Percentiles rank a stretch among this genome's conserved stretches.
These are phyloP conservation scores for Drosophila lacteicornis DNA, from an alignment of 1,140 invertebrate species.

Conservation along the genomic window DNA sequence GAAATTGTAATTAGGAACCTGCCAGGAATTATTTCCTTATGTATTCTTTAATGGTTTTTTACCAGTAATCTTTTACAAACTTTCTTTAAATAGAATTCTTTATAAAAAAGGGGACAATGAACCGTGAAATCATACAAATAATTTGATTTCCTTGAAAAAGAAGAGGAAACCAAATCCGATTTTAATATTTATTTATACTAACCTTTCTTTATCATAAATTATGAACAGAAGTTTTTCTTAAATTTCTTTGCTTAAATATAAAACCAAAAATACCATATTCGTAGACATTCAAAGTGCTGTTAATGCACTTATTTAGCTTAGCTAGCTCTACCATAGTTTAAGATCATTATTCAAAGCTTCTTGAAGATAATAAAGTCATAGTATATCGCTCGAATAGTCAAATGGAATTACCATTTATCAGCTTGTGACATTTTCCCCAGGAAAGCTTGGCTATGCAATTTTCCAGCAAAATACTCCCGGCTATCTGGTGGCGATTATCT, in stretches of 20 bases:
- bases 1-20: constrained; percentile 9
- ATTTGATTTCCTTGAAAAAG: no score
- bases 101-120: neutral
- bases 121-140: no score
- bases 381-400: neutral
- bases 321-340: neutral
- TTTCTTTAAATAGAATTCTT: neutral
- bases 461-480: constrained; percentile 5
- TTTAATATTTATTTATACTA: no score
- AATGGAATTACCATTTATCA: constrained; percentile 25
- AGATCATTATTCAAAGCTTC: constrained; percentile 1
- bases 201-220: no score
- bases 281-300: no score
- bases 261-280: no score
- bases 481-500: constrained; percentile 23
- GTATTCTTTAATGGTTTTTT: neutral
- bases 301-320: no score
- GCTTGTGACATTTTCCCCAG: constrained; percentile 11
- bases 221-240: no score
- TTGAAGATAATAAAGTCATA: neutral
- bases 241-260: no score
- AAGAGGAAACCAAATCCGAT: no score
- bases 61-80: neutral
- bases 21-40: neutral
- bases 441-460: constrained; percentile 20